Percentiles rank a stretch among this genome's conserved stretches.
Conservation (phyloP, 2,888 invertebrate genomes). For the Petrolisthes cinctipes region DNA sequence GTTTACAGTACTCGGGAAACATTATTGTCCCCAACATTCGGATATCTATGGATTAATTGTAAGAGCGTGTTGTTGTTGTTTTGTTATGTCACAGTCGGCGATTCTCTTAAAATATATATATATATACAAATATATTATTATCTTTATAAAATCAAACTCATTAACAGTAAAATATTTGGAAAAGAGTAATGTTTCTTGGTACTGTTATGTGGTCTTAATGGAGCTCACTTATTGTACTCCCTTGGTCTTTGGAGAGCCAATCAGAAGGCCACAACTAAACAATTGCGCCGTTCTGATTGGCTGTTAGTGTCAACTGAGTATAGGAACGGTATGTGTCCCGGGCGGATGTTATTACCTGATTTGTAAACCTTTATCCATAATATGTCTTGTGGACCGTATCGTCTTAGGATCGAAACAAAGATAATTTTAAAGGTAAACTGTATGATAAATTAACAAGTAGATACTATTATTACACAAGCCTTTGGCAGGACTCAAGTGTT, state of each 20-base stretch:
- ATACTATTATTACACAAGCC: slow-evolving; percentile 23
- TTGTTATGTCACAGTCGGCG: too few species aligned
- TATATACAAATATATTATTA: too few species aligned
- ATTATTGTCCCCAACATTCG: not conserved
- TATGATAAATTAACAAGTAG: slow-evolving; percentile 31
- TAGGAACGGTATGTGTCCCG: slow-evolving; percentile 58
- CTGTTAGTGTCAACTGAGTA: slow-evolving; percentile 53
- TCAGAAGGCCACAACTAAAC: slow-evolving; percentile 31
- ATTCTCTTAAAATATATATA: too few species aligned
- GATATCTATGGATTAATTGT: too few species aligned
- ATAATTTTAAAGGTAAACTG: slow-evolving; percentile 25
- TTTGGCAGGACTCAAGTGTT: slow-evolving; percentile 33
- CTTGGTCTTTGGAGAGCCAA: slow-evolving; percentile 54
- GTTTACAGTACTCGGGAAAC: not conserved
- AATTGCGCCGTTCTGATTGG: slow-evolving; percentile 48
- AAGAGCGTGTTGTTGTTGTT: too few species aligned
- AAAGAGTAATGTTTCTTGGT: slow-evolving; percentile 11
- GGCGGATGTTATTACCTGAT: slow-evolving; percentile 60
- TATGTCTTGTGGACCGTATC: slow-evolving; percentile 57
- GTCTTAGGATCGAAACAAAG: slow-evolving; percentile 56
- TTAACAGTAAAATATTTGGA: too few species aligned
- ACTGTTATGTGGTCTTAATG: slow-evolving; percentile 21
- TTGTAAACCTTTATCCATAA: slow-evolving; percentile 53
- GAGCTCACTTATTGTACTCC: slow-evolving; percentile 49
- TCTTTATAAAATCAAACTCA: too few species aligned